phyloP scores from a whole-genome alignment of 2,113 vertebrate genomes.

The Lophius piscatorius region DNA sequence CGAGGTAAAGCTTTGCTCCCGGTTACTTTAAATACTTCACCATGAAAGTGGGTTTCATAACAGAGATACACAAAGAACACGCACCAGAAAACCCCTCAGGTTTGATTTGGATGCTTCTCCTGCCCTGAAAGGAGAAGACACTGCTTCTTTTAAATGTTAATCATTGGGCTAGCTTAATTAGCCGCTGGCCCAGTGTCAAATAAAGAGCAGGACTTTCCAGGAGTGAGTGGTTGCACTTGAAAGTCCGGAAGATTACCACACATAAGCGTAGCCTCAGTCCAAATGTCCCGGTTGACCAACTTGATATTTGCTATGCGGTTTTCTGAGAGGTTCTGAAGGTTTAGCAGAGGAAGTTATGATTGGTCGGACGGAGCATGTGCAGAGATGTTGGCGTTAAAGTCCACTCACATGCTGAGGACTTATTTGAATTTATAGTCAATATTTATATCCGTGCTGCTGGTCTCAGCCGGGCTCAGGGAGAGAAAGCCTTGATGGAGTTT shows the following conservation, averaged over 20 bases:
- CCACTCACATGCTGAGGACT: conserved; percentile 19
- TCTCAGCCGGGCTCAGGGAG: neutral
- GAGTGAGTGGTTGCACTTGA: conserved; percentile 70
- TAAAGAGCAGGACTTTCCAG: conserved; percentile 65
- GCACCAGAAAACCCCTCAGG: conserved; percentile 1
- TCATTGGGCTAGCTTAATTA: conserved; percentile 67
- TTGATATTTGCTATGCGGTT: conserved; percentile 68
- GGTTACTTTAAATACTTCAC: too few relatives aligned
- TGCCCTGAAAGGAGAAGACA: conserved; percentile 38
- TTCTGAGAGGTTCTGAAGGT: conserved; percentile 62
- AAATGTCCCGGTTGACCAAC: conserved; percentile 70
- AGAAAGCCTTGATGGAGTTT: conserved; percentile 16
- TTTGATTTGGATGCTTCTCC: conserved; percentile 50
- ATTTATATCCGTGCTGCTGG: neutral
- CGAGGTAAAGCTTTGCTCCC: too few relatives aligned
- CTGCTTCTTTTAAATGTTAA: conserved; percentile 68
- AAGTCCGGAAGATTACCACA: conserved; percentile 72
- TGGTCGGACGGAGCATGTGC: conserved; percentile 48
- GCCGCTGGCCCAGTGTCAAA: conserved; percentile 64
- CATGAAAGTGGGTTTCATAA: conserved; percentile 37
- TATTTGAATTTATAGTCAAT: conserved; percentile 45
- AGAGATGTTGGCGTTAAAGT: conserved; percentile 36
- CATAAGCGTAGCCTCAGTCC: conserved; percentile 67
- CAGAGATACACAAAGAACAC: neutral
- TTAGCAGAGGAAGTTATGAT: conserved; percentile 52